Base-by-base conservation (phyloP, 2,797 vertebrate species). In the Lemur catta region DNA sequence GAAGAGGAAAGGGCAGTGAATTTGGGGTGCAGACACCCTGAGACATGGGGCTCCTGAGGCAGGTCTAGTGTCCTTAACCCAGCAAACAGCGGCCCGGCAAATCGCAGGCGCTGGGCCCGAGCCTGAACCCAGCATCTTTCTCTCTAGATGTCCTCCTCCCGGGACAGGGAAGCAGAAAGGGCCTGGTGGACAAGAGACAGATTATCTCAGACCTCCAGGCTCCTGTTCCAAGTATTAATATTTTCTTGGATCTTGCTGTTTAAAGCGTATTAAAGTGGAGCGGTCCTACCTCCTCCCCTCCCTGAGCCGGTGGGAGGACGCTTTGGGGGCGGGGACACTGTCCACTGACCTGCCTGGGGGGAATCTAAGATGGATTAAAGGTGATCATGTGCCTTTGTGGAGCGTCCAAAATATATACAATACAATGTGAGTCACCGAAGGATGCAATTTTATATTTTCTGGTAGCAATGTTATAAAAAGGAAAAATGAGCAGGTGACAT, bases 101-200 rank as follows among this genome's bases (percentile, higher is more conserved):
- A 41, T 0, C 24, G 2, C 43, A 2, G 0, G 0, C 0, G 0
- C 35, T 0, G 52, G 33, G 33, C 89, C 57, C 4, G 8, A 24
- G 71, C 26, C 22, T 50, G 13, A 65, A 46, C 33, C 1, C 2
- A 10, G 46, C 22, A 4, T 18, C n/a, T 30, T 41, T 7, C 33
- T 61, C 35, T 65, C 35, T 17, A 6, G 22, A 7, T 2, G 26
- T 20, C 43, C n/a, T n/a, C 17, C 10, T n/a, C 13, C 71, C 1
- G 30, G 67, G 35, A 55, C 3, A 33, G 59, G 59, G 75, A 61
- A 43, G 59, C 52, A 63, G 87, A 26, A n/a, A 67, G 38, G 18
- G 7, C 28, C 18, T 20, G 59, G n/a, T 2, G 33, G 72, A 12
- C 0, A 2, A 76, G 71, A 57, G 7, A 48, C 46, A 14, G 35